Evolutionary conservation across 2,888 invertebrate genomes (phyloP), one percentile per base, ranked within the genome.

Genomic region (Selenia dentaria): DNA sequence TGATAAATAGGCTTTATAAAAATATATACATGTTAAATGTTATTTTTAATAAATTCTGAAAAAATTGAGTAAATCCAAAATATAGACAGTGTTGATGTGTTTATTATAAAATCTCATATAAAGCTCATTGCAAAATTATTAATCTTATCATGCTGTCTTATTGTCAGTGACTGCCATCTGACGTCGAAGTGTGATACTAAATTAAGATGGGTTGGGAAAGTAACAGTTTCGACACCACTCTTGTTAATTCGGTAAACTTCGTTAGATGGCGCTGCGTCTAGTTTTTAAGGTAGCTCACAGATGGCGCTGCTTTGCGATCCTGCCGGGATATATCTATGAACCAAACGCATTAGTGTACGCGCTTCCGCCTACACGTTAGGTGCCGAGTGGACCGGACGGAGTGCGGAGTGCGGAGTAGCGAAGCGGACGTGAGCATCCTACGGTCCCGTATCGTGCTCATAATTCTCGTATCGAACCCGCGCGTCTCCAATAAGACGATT

Each of bases 321-420:
- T 34, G 29, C 31, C 26, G 35, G 27, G 25, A 14, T 39, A 32
- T 45, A 35, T 40, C 32, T 29, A 32, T 20, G 26, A 25, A 40
- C 20, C 26, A 36, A 40, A 47, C 32, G 40, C 36, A 24, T 46
- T 40, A 46, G 40, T 35, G 35, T 42, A 34, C 39, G 10, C 40
- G 40, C 36, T 47, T 47, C 46, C 46, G 46, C 41, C 46, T 40
- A 36, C 46, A 41, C 40, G 32, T 41, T 39, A 20, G 34, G 28
- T 34, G 29, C 27, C 20, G 27, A 29, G 46, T 35, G 39, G 14
- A 28, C 24, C 40, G 5, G 8, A 2, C 22, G 22, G 22, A 22
- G 22, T 8, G 22, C 8, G 22, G 26, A 34, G 31, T n/a, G 40
- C 39, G 13, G 25, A 6, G 20, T 24, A n/a, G 40, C 34, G 12